Base-by-base conservation (phyloP, 2,888 invertebrate genomes). In the Thymelicus acteon region DNA sequence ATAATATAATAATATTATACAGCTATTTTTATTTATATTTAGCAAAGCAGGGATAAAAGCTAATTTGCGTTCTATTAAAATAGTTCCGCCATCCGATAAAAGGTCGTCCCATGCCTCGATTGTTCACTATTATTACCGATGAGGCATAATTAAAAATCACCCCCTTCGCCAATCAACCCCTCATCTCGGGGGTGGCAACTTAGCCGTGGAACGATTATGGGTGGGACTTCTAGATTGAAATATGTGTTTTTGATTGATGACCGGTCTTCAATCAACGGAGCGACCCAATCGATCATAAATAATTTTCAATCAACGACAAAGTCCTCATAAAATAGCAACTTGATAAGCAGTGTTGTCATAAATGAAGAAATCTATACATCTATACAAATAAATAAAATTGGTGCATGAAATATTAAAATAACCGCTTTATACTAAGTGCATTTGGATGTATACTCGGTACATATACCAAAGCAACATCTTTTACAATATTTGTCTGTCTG, bases 231-330 rank as follows among this genome's bases (percentile, higher is more conserved):
- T 52, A 52, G 49, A 52, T 52, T 52, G 7, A 52, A 52, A 52
- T 52, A 52, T 52, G 49, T 52, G 49, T 7, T 52, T 52, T 52
- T 52, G 49, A 52, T 52, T 52, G 19, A 52, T 52, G 49, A 52
- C 49, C 49, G 49, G 49, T 52, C 49, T 52, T 52, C 49, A 52
- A 52, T 52, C 49, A 52, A 52, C 49, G 49, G 3, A 19, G 49
- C 49, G 19, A 52, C 8, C 12, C 49, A 52, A 52, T 52, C 49
- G 15, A 52, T 52, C 49, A 52, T 52, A 7, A 52, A 52, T 52
- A 52, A 52, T 15, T 52, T 52, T 52, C 49, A 10, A 19, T 7
- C 19, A 7, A 52, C 19, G 49, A 19, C 49, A 52, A 15, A n/a
- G 15, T 52, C 19, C 7, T 19, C 19, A 19, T 19, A 52, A 52